phyloP scores from a whole-genome alignment of 2,113 vertebrate genomes.

The Corynorhinus townsendii region DNA sequence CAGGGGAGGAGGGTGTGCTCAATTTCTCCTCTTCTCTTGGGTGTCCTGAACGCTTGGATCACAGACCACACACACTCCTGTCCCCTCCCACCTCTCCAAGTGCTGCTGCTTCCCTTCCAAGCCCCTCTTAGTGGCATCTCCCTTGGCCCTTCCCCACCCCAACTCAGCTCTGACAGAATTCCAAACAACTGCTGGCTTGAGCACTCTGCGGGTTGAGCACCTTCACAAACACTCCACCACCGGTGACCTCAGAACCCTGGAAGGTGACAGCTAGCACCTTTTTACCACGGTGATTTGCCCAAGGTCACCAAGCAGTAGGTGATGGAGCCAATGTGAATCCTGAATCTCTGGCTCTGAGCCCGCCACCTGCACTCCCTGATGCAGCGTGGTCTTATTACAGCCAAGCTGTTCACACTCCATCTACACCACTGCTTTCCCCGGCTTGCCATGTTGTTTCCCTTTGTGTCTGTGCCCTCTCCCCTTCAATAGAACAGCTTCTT shows the following conservation, averaged over 20 bases:
- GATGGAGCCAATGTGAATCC: fast-evolving
- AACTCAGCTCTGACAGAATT: background rate
- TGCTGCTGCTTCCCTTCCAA: background rate
- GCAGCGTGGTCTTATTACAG: fast-evolving
- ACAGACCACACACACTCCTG: background rate
- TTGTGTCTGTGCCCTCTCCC: background rate
- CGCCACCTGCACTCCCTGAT: background rate
- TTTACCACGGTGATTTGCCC: background rate
- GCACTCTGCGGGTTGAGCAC: background rate
- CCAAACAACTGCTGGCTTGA: background rate
- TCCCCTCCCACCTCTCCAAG: too few relatives aligned
- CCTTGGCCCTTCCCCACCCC: background rate
- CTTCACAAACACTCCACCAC: background rate
- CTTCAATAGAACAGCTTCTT: background rate
- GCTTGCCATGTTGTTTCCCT: background rate
- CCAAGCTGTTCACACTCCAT: fast-evolving
- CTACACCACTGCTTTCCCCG: fast-evolving
- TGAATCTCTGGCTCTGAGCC: background rate
- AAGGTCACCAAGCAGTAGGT: background rate
- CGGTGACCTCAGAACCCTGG: too few relatives aligned
- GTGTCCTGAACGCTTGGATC: fast-evolving
- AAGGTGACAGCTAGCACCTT: background rate
- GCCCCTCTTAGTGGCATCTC: background rate
- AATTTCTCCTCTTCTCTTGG: fast-evolving
- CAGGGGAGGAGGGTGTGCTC: background rate